phyloP scores from a whole-genome alignment of 2,113 vertebrate species.

The Electrona antarctica region DNA sequence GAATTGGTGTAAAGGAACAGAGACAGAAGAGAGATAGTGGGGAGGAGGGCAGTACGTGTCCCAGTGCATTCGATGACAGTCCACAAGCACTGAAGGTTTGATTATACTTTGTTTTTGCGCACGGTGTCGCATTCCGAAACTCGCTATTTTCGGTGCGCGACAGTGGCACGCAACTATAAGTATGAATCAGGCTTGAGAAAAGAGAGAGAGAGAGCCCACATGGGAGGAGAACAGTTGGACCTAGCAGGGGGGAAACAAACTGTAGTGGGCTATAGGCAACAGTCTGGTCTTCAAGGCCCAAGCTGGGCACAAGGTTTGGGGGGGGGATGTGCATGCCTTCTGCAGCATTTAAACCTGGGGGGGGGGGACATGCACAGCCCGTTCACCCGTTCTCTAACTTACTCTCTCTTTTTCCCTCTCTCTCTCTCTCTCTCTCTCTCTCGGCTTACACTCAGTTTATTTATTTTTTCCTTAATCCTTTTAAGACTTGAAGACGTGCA shows the following conservation, averaged over 20 bases:
- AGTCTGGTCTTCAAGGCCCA: conserved; percentile 42
- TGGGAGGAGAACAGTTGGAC: conserved; percentile 25
- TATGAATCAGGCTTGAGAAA: too few species aligned
- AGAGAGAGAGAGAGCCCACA: conserved; percentile 4
- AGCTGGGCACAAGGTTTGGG: neutral
- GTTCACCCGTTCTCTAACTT: conserved; percentile 25
- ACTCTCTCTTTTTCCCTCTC: too few species aligned
- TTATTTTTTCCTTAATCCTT: conserved; percentile 7
- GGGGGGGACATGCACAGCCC: conserved; percentile 49
- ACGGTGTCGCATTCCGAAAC: too few species aligned
- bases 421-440: too few species aligned
- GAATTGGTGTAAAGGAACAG: conserved; percentile 13
- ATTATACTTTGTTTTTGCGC: neutral
- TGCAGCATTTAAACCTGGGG: conserved; percentile 50
- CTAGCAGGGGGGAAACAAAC: conserved; percentile 33
- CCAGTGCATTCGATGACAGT: conserved; percentile 35
- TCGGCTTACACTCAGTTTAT: too few species aligned
- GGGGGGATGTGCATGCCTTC: conserved; percentile 39
- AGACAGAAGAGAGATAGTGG: conserved; percentile 31
- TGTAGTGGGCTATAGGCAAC: conserved; percentile 44
- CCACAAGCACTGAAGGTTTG: neutral
- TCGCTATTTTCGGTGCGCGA: too few species aligned
- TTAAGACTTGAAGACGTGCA: conserved; percentile 97
- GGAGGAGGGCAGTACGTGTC: conserved; percentile 32
- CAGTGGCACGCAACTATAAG: too few species aligned